Evolutionary conservation across 1,140 invertebrate genomes (phyloP).

Genomic region (Linepithema humile): DNA sequence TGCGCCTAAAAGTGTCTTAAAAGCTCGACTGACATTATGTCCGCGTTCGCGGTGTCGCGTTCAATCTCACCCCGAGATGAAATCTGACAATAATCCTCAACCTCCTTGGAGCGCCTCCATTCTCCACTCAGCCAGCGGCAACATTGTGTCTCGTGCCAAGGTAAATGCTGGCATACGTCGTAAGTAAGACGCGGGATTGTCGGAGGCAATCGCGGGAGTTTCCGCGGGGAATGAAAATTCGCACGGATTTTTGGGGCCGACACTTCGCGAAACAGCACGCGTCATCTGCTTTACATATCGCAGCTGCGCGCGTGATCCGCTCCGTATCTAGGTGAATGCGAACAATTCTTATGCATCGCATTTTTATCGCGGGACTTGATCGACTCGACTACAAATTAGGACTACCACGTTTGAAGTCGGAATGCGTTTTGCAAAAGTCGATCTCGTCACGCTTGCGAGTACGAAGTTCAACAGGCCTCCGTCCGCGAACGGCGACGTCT

Average conservation of each 20-base stretch:
- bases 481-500: neutral
- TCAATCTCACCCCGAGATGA: neutral
- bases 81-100: conserved; percentile 26
- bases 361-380: too few relatives aligned
- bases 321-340: too few relatives aligned
- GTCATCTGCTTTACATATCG: neutral
- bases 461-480: conserved; percentile 17
- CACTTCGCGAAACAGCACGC: neutral
- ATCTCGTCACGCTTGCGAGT: neutral
- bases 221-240: neutral
- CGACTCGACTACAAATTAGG: neutral
- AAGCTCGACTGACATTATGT: conserved; percentile 7
- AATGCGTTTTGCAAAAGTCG: neutral
- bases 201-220: neutral
- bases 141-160: conserved; percentile 36
- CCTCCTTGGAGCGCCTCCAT: neutral
- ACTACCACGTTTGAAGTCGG: neutral
- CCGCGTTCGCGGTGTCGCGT: neutral
- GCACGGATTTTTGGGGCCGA: neutral
- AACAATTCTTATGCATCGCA: too few relatives aligned
- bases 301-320: neutral
- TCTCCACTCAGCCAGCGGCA: neutral
- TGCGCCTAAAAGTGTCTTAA: conserved; percentile 6
- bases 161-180: conserved; percentile 1
- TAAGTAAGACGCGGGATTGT: conserved; percentile 3